Evolutionary conservation across 2,113 vertebrate genomes (phyloP).

Genomic region (Siniperca knerii): DNA sequence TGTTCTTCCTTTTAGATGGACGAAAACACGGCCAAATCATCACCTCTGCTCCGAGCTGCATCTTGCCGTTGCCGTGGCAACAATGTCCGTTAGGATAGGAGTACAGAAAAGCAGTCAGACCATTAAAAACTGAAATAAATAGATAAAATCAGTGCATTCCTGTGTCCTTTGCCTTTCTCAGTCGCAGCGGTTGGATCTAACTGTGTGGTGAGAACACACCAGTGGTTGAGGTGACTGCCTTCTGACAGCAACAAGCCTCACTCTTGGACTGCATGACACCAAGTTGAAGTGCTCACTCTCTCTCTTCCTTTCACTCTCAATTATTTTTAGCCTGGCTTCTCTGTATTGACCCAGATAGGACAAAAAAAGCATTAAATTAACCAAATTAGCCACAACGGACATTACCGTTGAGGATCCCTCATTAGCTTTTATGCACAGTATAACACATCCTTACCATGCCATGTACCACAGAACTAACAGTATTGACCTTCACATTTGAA

Average conservation of each 20-base stretch:
- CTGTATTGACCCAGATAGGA: conserved; percentile 63
- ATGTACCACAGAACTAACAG: neutral
- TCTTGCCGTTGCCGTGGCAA: conserved; percentile 68
- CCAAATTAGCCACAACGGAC: conserved; percentile 29
- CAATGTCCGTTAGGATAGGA: conserved; percentile 25
- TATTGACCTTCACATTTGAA: neutral
- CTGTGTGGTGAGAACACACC: conserved; percentile 10
- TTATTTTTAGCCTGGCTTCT: conserved; percentile 65
- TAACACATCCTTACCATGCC: neutral
- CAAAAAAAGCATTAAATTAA: conserved; percentile 52
- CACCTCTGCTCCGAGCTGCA: conserved; percentile 60
- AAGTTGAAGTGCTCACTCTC: conserved; percentile 12
- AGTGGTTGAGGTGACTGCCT: conserved; percentile 26
- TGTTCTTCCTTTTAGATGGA: neutral
- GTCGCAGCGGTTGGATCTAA: conserved; percentile 1
- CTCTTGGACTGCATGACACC: conserved; percentile 24
- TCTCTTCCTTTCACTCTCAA: conserved; percentile 3
- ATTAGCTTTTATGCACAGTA: conserved; percentile 24
- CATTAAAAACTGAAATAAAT: conserved; percentile 46
- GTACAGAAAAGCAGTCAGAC: conserved; percentile 28
- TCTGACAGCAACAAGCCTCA: conserved; percentile 37
- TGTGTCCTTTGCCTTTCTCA: conserved; percentile 5
- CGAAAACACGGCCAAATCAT: conserved; percentile 37
- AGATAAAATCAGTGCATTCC: conserved; percentile 40
- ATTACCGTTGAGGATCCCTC: conserved; percentile 14